Evolutionary conservation across 2,113 vertebrate genomes (phyloP).

Genomic region (Gopherus flavomarginatus): DNA sequence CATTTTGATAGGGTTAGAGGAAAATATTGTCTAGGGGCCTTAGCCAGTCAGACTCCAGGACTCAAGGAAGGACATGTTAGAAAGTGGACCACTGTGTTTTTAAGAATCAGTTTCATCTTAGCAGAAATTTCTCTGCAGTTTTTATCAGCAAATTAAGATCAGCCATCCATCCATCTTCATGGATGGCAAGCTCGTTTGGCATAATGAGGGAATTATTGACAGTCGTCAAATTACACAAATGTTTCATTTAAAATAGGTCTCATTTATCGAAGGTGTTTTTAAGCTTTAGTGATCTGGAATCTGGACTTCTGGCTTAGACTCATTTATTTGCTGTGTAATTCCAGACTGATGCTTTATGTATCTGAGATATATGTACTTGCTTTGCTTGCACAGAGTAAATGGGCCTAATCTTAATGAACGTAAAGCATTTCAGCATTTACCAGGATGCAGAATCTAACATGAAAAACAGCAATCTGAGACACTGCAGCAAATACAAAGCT

Average conservation of each 20-base stretch:
- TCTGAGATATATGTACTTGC: slow-evolving; percentile 71
- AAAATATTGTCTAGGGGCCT: slow-evolving; percentile 25
- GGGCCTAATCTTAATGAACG: slow-evolving; percentile 76
- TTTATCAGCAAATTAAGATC: slow-evolving; percentile 71
- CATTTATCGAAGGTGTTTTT: slow-evolving; percentile 67
- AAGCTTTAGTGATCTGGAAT: slow-evolving; percentile 62
- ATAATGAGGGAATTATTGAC: slow-evolving; percentile 70
- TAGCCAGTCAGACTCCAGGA: slow-evolving; percentile 27
- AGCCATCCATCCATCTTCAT: slow-evolving; percentile 47
- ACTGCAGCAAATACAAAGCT: slow-evolving; percentile 71
- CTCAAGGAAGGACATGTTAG: neutral
- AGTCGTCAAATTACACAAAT: slow-evolving; percentile 66
- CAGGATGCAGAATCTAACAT: slow-evolving; percentile 72
- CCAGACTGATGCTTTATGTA: slow-evolving; percentile 74
- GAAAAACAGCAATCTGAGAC: slow-evolving; percentile 70
- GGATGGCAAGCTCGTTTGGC: slow-evolving; percentile 69
- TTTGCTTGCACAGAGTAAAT: slow-evolving; percentile 77
- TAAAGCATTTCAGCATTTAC: slow-evolving; percentile 77
- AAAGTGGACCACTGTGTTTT: slow-evolving; percentile 56
- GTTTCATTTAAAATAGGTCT: slow-evolving; percentile 63
- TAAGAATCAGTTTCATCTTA: slow-evolving; percentile 53
- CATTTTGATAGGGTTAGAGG: neutral
- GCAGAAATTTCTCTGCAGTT: slow-evolving; percentile 55
- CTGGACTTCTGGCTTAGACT: slow-evolving; percentile 68
- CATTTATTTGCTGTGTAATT: slow-evolving; percentile 79